Percentiles rank a stretch among this genome's conserved stretches.
These are phyloP conservation scores for Mystacornis crossleyi DNA, from an alignment of 2,113 vertebrate genomes.

Conservation along the genomic window DNA sequence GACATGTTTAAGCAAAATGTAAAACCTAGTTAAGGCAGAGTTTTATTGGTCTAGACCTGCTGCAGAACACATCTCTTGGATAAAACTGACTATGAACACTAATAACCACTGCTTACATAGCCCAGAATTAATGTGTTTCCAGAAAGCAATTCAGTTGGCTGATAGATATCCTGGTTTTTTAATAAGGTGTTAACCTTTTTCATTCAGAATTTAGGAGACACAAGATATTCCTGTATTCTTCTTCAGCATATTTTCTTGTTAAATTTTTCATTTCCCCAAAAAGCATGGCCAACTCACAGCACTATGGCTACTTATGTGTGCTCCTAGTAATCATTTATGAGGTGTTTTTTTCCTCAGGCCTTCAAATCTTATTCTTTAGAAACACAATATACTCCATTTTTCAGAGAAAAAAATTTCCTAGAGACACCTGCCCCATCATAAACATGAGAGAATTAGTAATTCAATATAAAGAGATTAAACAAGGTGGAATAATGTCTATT, in stretches of 20 bases:
- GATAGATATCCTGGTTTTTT: neutral
- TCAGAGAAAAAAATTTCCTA: neutral
- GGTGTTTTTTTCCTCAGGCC: rapidly evolving
- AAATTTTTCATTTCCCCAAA: neutral
- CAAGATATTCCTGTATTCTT: neutral
- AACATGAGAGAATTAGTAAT: neutral
- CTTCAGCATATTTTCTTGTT: neutral
- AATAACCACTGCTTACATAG: neutral
- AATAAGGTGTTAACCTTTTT: neutral
- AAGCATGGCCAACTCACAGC: neutral
- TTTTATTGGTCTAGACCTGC: neutral
- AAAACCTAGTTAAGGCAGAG: neutral
- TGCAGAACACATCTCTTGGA: neutral
- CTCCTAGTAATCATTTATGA: neutral
- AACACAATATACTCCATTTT: neutral
- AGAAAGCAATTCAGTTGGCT: neutral
- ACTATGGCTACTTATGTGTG: neutral
- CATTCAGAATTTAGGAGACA: neutral
- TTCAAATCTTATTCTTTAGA: neutral
- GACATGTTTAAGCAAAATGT: neutral
- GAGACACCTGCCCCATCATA: neutral
- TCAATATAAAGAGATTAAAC: neutral
- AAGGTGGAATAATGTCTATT: neutral
- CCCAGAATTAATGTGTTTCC: neutral
- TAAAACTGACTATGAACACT: neutral